A percentile compares a stretch with the other conserved stretches of the same genome.
Evolutionary conservation across 2,888 invertebrate species (phyloP).

Genomic region (Apodemia mormo): DNA sequence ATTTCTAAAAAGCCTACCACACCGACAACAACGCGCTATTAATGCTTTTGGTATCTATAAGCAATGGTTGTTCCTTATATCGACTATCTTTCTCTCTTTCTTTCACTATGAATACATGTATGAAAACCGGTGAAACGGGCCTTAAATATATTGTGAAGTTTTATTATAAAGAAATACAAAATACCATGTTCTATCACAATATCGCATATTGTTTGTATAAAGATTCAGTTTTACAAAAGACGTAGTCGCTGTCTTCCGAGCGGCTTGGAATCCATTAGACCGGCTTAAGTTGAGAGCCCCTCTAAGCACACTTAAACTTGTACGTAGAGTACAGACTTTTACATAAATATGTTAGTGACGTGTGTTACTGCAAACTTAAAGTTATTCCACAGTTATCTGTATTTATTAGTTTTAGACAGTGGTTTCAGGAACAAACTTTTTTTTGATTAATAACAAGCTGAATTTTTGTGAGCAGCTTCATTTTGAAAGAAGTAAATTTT

Average conservation of each 20-base stretch:
- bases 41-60: too few species aligned
- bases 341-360: background rate
- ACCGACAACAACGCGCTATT: too few species aligned
- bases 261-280: slow-evolving; percentile 31
- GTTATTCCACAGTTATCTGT: background rate
- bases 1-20: too few species aligned
- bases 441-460: too few species aligned
- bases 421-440: too few species aligned
- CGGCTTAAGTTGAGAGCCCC: slow-evolving; percentile 26
- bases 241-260: slow-evolving; percentile 20
- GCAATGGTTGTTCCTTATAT: too few species aligned
- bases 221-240: slow-evolving; percentile 12
- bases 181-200: slow-evolving; percentile 16
- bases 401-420: too few species aligned
- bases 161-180: background rate
- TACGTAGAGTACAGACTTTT: background rate
- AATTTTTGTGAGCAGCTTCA: too few species aligned
- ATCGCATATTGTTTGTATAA: slow-evolving; percentile 18
- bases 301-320: slow-evolving; percentile 11
- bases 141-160: background rate
- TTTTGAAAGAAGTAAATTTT: too few species aligned
- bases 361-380: background rate
- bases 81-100: too few species aligned
- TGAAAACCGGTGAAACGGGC: too few species aligned
- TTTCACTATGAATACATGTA: too few species aligned